phyloP scores from a whole-genome alignment of 2,113 vertebrate species.

The Camelus bactrianus region DNA sequence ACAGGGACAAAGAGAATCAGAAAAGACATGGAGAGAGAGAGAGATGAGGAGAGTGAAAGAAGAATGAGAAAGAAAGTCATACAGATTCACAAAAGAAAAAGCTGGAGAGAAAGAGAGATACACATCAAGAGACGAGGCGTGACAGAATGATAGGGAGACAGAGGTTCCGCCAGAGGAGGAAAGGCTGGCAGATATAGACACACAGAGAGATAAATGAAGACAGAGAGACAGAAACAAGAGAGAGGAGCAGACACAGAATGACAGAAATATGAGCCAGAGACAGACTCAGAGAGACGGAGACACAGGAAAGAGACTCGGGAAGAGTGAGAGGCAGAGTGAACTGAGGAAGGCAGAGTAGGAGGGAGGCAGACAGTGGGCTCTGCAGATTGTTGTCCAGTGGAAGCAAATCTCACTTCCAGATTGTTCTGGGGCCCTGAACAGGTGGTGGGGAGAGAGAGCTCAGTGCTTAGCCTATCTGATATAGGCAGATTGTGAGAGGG shows the following conservation, averaged over 20 bases:
- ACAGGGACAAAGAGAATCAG: not conserved
- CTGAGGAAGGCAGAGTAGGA: not conserved
- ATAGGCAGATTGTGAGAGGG: not conserved
- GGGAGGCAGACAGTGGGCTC: not conserved
- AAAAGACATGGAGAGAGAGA: not conserved
- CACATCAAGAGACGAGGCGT: not conserved
- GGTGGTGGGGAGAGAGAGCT: not conserved
- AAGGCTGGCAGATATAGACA: not conserved
- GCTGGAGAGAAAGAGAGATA: not conserved
- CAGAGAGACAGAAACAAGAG: not conserved
- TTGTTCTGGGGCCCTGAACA: conserved; percentile 19
- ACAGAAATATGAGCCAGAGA: not conserved
- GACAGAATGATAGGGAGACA: not conserved
- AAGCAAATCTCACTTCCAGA: conserved; percentile 8
- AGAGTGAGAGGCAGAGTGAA: not conserved
- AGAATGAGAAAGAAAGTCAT: not conserved
- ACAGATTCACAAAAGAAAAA: not conserved
- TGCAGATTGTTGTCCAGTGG: not conserved
- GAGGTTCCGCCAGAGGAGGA: not conserved
- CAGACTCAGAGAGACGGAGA: not conserved
- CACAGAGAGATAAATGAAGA: not conserved
- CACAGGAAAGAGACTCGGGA: not conserved
- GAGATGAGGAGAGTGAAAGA: no score
- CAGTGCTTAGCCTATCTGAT: not conserved
- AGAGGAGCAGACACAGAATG: not conserved